A percentile compares a stretch with the other conserved stretches of the same genome.
Evolutionary conservation across 2,888 invertebrate species (phyloP).

Genomic region (Tigriopus californicus): DNA sequence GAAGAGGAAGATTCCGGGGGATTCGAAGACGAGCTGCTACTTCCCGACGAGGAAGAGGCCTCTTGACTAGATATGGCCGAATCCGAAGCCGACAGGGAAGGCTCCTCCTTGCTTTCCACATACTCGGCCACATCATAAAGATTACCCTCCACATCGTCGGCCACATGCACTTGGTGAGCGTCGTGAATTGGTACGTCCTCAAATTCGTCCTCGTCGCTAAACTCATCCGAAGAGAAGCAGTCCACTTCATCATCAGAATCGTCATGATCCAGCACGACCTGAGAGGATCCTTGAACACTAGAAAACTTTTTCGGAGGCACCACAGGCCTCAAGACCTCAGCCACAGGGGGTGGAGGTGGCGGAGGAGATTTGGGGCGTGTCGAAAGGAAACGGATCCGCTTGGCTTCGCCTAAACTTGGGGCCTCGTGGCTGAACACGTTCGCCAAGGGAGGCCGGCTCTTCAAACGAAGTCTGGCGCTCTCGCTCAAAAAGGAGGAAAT

Average conservation of each 20-base stretch:
- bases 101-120: not conserved
- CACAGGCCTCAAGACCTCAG: not conserved
- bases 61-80: too few relatives aligned
- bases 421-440: not conserved
- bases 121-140: not conserved
- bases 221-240: slow-evolving; percentile 11
- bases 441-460: not conserved
- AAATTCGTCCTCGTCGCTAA: slow-evolving; percentile 3
- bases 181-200: not conserved
- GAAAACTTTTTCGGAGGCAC: not conserved
- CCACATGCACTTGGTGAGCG: not conserved
- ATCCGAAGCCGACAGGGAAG: too few relatives aligned
- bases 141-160: not conserved
- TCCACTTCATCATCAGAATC: not conserved
- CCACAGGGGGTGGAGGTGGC: slow-evolving; percentile 10
- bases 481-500: slow-evolving; percentile 7
- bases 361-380: slow-evolving; percentile 12
- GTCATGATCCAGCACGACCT: not conserved
- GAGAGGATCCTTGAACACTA: not conserved
- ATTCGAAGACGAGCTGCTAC: too few relatives aligned
- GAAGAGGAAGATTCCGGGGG: too few relatives aligned
- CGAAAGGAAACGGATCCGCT: too few relatives aligned
- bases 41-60: too few relatives aligned
- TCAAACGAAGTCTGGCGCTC: slow-evolving; percentile 1
- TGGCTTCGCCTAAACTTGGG: not conserved